phyloP scores from a whole-genome alignment of 2,113 vertebrate genomes.

The Isurus oxyrinchus region DNA sequence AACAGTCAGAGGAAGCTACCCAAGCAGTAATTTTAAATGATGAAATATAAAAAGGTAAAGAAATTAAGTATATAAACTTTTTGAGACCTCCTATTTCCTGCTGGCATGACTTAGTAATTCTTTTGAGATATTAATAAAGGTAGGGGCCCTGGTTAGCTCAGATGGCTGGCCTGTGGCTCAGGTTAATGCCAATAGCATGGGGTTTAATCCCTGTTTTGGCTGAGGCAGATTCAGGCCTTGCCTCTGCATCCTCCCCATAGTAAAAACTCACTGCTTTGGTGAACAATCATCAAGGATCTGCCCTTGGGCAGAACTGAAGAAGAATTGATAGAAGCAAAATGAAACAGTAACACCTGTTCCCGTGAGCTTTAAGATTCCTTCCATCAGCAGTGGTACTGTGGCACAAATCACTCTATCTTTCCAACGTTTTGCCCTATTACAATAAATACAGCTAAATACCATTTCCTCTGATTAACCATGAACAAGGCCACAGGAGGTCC shows the following conservation, averaged over 20 bases:
- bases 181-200: too few relatives aligned
- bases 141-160: neutral
- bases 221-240: too few relatives aligned
- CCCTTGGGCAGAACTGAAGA: too few relatives aligned
- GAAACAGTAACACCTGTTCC: neutral
- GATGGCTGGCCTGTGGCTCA: too few relatives aligned
- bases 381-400: neutral
- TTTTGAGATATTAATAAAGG: neutral
- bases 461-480: neutral
- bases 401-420: neutral
- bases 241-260: too few relatives aligned
- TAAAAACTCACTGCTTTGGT: too few relatives aligned
- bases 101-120: neutral
- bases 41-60: neutral
- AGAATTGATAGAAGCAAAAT: neutral
- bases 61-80: neutral
- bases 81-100: neutral
- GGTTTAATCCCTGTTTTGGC: too few relatives aligned
- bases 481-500: neutral
- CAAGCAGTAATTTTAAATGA: neutral
- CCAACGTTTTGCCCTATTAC: neutral
- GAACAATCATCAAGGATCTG: too few relatives aligned
- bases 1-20: neutral
- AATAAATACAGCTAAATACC: neutral
- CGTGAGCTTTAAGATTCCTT: neutral